Evolutionary conservation across 2,888 invertebrate species (phyloP), one percentile per base, ranked within the genome.

Genomic region (Drosophila kambysellisi): DNA sequence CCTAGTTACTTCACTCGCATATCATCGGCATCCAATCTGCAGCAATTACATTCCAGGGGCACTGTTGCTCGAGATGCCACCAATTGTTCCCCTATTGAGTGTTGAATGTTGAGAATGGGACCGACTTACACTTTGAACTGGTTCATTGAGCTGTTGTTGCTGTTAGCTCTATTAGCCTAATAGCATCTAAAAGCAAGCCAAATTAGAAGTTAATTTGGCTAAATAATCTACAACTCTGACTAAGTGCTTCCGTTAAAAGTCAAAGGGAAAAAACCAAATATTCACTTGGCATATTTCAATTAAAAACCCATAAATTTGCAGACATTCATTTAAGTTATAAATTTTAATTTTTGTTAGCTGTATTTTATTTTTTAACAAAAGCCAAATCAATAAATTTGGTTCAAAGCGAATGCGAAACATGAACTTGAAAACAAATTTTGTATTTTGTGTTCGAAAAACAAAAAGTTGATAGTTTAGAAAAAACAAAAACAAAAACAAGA

Each of bases 11-110:
- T n/a, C 12, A 29, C 25, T 65, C 67, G 48, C 64, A 78, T 75
- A 81, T 83, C 78, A 60, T 61, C 53, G 69, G 37, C 60, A 62
- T 30, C 54, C 71, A 81, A 82, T 83, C 87, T 86, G 20, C 60
- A 35, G 61, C 72, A 76, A 76, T 72, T 79, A 68, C 56, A 65
- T 41, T 54, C 41, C 64, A 46, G 33, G 33, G 57, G 25, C 25
- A 17, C 35, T 53, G 72, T 51, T 59, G 65, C 46, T 25, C 52
- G 52, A 52, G 59, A 12, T 39, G 33, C 29, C 17, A 33, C 37
- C 70, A 72, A 60, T 61, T 58, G 62, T 54, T 46, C 25, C 33
- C 9, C 9, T 43, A 43, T 51, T 60, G 29, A n/a, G 30, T 37
- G 53, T 20, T 53, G 15, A 35, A 8, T 33, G 51, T n/a, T 54